These are phyloP conservation scores for Lasioglossum leucozonium DNA, from an alignment of 2,888 invertebrate species.

Conservation along the genomic window DNA sequence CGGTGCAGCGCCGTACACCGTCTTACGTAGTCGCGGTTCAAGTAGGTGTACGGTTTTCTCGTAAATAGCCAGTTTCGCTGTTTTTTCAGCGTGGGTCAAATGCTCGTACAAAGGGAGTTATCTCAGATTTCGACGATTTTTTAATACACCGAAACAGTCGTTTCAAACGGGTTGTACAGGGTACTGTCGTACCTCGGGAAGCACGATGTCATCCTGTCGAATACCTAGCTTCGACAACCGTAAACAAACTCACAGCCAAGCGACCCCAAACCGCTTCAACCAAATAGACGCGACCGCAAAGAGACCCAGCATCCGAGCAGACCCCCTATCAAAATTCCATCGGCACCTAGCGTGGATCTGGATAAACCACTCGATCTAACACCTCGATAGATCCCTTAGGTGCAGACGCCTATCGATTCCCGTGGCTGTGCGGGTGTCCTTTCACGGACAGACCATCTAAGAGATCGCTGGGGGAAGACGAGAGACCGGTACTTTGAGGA, in stretches of 20 bases:
- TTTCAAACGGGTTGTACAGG: too few species aligned
- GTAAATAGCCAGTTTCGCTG: too few species aligned
- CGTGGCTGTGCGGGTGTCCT: neutral
- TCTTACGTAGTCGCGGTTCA: too few species aligned
- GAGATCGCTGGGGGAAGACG: neutral
- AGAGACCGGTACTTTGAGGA: neutral
- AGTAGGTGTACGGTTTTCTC: too few species aligned
- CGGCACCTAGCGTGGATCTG: neutral
- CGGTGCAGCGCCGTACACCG: neutral
- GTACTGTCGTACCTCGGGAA: neutral
- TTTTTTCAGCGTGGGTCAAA: too few species aligned
- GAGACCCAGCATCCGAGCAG: neutral
- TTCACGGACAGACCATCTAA: neutral
- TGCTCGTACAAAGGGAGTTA: too few species aligned
- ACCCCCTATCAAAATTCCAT: neutral
- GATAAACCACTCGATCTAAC: neutral
- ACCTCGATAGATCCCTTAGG: neutral
- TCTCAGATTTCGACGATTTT: too few species aligned
- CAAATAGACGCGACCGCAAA: neutral
- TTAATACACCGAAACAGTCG: too few species aligned
- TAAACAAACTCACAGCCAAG: neutral
- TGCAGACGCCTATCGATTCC: neutral
- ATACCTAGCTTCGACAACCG: neutral
- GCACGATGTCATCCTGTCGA: neutral
- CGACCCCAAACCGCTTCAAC: neutral